Percentiles rank a stretch among this genome's conserved stretches.
These are phyloP conservation scores for Erebia palarica DNA, from an alignment of 2,888 invertebrate species.

Conservation along the genomic window DNA sequence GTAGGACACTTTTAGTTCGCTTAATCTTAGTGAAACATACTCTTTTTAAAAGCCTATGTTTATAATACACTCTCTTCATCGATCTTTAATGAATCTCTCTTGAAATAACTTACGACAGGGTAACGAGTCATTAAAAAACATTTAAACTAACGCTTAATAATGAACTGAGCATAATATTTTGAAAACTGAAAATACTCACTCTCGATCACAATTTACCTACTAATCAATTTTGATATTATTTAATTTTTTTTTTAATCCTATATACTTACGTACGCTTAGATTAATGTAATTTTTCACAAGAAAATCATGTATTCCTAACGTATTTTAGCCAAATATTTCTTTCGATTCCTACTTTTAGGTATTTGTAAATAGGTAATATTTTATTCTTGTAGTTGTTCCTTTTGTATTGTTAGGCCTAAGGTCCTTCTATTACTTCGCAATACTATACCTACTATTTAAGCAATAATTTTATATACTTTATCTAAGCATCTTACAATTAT, in stretches of 20 bases:
- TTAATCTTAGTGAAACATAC: conserved; percentile 22
- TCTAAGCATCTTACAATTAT: conserved; percentile 40
- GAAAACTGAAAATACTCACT: conserved; percentile 72
- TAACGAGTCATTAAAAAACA: conserved; percentile 66
- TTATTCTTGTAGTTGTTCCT: conserved; percentile 77
- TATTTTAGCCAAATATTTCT: conserved; percentile 80
- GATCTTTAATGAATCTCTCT: conserved; percentile 57
- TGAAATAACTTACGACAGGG: conserved; percentile 71
- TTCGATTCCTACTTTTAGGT: conserved; percentile 70
- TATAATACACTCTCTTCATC: conserved; percentile 33
- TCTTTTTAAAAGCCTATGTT: conserved; percentile 21
- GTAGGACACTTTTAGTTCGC: conserved; percentile 27
- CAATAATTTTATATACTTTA: conserved; percentile 76
- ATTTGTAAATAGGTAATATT: conserved; percentile 73
- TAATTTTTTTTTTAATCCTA: conserved; percentile 54
- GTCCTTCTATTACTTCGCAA: conserved; percentile 75
- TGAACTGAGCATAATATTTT: conserved; percentile 61
- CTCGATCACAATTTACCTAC: conserved; percentile 65
- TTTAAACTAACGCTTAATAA: conserved; percentile 52
- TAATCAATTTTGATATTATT: conserved; percentile 59
- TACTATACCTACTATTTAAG: conserved; percentile 71
- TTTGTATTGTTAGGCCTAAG: conserved; percentile 74
- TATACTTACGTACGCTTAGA: conserved; percentile 57
- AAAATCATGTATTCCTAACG: conserved; percentile 70
- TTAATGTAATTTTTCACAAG: conserved; percentile 55